Base-by-base conservation (phyloP, 1,140 invertebrate genomes). In the Bombus impatiens region DNA sequence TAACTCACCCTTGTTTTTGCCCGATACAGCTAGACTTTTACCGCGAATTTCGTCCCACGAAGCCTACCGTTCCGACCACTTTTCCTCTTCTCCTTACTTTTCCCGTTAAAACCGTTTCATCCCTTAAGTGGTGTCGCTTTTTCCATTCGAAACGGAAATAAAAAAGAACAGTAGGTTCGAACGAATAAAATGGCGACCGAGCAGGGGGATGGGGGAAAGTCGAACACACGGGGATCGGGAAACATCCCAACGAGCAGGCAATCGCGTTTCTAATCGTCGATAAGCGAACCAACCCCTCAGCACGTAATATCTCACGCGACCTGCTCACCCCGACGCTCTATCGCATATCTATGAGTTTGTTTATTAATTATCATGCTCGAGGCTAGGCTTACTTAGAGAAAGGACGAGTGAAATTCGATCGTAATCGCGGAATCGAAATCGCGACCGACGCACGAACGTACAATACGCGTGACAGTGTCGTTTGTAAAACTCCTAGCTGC, bases 1-100 rank as follows among this genome's bases (percentile, higher is more conserved):
- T 95, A 95, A 93, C 91, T 95, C 93, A 95, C 93, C 92, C 94
- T 94, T 95, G 94, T 95, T 94, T 95, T 95, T 93, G 89, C 78
- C 86, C 87, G 89, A 91, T 91, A 88, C 90, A 90, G 81, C 91
- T 89, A 92, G 91, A 94, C 93, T 94, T 94, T 94, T 91, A 93
- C 83, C 90, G 82, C 86, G 86, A 88, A 70, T 86, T 83, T 83
- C 80, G 78, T 79, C 75, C 76, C 85, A 78, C 78, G 68, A 79
- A 78, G 77, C 37, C 76, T 78, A 77, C 84, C 82, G 42, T 37
- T 47, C 44, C 62, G 4, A 40, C 15, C 62, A 62, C 77, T 79
- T 78, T 72, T 65, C 78, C 80, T 78, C 42, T 62, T 71, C 76
- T 86, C 74, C 88, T 85, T 80, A 74, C 83, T 85, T 72, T 80